A percentile compares a stretch with the other conserved stretches of the same genome.
Evolutionary conservation across 2,113 vertebrate species (phyloP).

Genomic region (Poeciliopsis turrubarensis): DNA sequence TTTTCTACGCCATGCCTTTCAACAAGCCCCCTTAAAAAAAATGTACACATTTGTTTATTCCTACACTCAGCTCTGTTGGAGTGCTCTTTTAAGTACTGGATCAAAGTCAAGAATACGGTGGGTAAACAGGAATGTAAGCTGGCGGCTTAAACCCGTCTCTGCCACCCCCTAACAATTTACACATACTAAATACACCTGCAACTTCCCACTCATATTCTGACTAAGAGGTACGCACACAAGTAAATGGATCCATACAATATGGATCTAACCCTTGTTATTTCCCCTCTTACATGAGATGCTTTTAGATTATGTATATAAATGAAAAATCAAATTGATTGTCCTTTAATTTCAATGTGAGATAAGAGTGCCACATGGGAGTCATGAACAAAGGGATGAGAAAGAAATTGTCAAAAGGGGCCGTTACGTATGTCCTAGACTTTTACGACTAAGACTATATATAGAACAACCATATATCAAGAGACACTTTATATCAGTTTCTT

Average conservation of each 20-base stretch:
- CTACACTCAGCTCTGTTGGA: constrained; percentile 2
- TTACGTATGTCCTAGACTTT: constrained; percentile 1
- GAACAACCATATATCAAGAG: background rate
- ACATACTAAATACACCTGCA: constrained; percentile 43
- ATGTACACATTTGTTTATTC: constrained; percentile 8
- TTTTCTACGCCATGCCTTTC: background rate
- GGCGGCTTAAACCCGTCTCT: constrained; percentile 36
- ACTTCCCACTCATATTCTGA: constrained; percentile 51
- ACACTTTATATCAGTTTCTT: background rate
- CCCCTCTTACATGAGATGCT: constrained; percentile 55
- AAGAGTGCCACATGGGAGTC: constrained; percentile 6
- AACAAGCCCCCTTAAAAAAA: background rate
- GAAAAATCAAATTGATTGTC: constrained; percentile 54
- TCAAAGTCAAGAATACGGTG: constrained; percentile 51
- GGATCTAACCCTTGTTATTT: constrained; percentile 33
- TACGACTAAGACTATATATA: background rate
- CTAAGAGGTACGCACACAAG: constrained; percentile 43
- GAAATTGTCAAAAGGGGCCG: constrained; percentile 35
- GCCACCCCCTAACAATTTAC: constrained; percentile 19
- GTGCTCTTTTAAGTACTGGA: constrained; percentile 23
- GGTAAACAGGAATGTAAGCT: constrained; percentile 44
- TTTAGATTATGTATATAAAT: constrained; percentile 39
- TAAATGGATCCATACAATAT: constrained; percentile 17
- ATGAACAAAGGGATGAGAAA: constrained; percentile 36
- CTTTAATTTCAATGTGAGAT: constrained; percentile 43